Base-by-base conservation (phyloP, 2,888 invertebrate species). In the Boloria euphrosyne region DNA sequence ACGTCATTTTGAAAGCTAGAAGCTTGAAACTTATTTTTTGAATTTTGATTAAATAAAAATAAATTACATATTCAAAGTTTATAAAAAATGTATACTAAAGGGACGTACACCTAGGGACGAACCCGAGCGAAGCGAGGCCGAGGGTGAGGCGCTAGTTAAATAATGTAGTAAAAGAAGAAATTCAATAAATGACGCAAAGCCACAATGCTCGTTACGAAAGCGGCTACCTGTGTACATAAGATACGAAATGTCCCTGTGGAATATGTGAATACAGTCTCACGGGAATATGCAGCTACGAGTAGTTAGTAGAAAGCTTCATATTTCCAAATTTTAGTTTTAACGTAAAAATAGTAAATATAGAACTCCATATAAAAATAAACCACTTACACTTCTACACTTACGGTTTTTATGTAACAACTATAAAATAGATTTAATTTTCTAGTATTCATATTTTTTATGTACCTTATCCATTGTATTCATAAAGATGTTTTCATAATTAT, bases 181-280 rank as follows among this genome's bases (percentile, higher is more conserved):
- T 47, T 16, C 27, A 49, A 47, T 47, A 49, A 49, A 59, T 47
- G 49, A 50, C 38, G 13, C 38, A 17, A 5, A 38, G 58, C 38
- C 59, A 49, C 59, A 59, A 14, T 49, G 59, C 38, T 59, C 38
- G 59, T 59, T 50, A 59, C 59, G 14, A 31, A 50, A 50, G 13
- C 49, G 10, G 49, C 10, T 59, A 59, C 38, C 59, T 50, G 59
- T 50, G 17, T 59, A 50, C 49, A 50, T 59, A 59, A 59, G 59
- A 59, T 50, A 59, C 47, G 59, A 18, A 38, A 50, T 49, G 38
- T 59, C 59, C 38, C 59, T 31, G 38, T 17, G 47, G 59, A 49
- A 59, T 59, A 59, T 59, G 17, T 59, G 59, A 59, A 59, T 59
- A 59, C 38, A 49, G 59, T 50, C 59, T 59, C 38, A 38, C 17